Evolutionary conservation across 2,797 vertebrate genomes (phyloP).

Genomic region (Sciurus vulgaris): DNA sequence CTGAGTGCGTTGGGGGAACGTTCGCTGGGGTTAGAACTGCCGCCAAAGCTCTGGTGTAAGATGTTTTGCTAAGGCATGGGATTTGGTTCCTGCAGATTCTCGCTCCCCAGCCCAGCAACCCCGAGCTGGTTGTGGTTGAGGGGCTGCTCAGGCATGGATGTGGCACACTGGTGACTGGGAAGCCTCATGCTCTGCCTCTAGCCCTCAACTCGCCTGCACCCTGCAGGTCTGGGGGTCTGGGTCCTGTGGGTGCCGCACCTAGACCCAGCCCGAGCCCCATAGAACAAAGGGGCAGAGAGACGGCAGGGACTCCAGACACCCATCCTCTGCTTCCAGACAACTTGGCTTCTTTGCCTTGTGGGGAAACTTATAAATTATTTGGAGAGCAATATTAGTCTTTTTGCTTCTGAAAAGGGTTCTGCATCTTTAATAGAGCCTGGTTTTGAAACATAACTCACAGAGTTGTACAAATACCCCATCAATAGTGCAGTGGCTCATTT

Average conservation of each 20-base stretch:
- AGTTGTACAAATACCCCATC: conserved; percentile 88
- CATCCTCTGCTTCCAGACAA: conserved; percentile 47
- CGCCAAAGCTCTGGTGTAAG: fast-evolving
- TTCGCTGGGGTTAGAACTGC: fast-evolving
- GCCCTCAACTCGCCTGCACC: too few relatives aligned
- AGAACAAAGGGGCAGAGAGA: not conserved
- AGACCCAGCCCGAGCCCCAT: fast-evolving
- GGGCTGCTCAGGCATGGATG: not conserved
- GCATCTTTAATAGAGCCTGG: conserved; percentile 84
- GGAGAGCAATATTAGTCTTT: conserved; percentile 83
- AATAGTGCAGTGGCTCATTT: conserved; percentile 87
- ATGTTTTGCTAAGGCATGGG: not conserved
- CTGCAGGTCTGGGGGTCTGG: fast-evolving
- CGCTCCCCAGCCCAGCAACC: not conserved
- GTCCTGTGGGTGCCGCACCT: fast-evolving
- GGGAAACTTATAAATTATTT: conserved; percentile 73
- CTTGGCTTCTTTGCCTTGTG: conserved; percentile 69
- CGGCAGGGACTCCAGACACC: not conserved
- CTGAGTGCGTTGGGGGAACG: too few relatives aligned
- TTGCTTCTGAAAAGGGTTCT: conserved; percentile 76
- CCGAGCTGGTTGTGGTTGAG: fast-evolving
- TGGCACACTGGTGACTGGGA: too few relatives aligned
- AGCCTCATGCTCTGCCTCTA: fast-evolving
- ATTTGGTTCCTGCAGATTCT: too few relatives aligned
- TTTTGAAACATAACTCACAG: conserved; percentile 85